These are phyloP conservation scores for Cervus canadensis DNA, from an alignment of 2,113 vertebrate genomes.

Conservation along the genomic window DNA sequence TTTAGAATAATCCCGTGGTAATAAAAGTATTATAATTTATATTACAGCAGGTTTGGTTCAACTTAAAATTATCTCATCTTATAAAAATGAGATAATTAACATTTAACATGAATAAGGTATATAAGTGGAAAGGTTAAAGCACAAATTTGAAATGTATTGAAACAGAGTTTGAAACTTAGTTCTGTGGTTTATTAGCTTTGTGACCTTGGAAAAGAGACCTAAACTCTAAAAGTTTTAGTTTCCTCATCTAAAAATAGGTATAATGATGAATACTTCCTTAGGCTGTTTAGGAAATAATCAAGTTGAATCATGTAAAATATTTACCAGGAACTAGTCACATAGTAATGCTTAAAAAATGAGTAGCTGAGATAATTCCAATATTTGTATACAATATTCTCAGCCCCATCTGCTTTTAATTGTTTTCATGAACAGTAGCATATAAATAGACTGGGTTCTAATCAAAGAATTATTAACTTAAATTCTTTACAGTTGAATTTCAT, in stretches of 20 bases:
- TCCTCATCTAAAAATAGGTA: background rate
- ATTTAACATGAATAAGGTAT: background rate
- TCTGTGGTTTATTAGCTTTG: background rate
- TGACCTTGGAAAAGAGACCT: background rate
- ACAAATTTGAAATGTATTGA: background rate
- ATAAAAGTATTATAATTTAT: background rate
- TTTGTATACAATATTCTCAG: background rate
- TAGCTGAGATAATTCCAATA: background rate
- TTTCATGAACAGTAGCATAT: background rate
- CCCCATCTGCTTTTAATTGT: background rate
- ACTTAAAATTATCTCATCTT: background rate
- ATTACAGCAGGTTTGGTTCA: background rate
- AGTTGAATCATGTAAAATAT: background rate
- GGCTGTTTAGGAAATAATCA: background rate
- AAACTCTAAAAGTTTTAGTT: background rate
- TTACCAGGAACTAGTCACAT: background rate
- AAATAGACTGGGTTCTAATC: background rate
- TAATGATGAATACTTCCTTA: background rate
- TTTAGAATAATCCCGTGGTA: background rate
- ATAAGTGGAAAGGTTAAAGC: background rate
- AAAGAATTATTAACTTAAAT: background rate
- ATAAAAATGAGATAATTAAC: background rate
- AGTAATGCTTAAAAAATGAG: background rate
- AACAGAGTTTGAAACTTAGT: background rate
- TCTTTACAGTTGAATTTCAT: background rate